These are phyloP conservation scores for Misgurnus anguillicaudatus DNA, from an alignment of 2,113 vertebrate genomes.

Conservation along the genomic window DNA sequence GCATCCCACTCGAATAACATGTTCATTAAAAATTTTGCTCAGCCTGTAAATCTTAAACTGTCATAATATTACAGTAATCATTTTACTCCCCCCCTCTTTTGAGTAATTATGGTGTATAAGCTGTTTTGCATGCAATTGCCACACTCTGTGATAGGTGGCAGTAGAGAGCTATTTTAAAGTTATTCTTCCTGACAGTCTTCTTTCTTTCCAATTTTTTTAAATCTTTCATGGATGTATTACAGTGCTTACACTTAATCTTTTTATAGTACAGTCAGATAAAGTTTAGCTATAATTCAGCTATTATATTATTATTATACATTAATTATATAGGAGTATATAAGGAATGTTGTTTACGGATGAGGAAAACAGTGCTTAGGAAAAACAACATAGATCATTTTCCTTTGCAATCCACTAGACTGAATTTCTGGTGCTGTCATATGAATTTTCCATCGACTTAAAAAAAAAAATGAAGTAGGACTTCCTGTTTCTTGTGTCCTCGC, in stretches of 20 bases:
- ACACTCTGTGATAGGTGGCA: constrained; percentile 63
- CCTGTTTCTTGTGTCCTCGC: constrained; percentile 19
- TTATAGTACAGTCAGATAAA: constrained; percentile 12
- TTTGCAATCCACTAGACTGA: neutral
- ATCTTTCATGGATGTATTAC: constrained; percentile 31
- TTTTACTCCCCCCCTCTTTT: constrained; percentile 7
- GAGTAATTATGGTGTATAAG: neutral
- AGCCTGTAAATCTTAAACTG: constrained; percentile 26
- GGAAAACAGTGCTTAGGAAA: neutral
- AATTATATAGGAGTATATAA: neutral
- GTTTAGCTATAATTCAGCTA: constrained; percentile 11
- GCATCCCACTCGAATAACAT: neutral
- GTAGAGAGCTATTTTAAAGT: constrained; percentile 61
- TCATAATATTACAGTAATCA: constrained; percentile 21
- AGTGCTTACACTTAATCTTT: constrained; percentile 36
- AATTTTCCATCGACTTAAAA: neutral
- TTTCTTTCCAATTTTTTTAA: constrained; percentile 13
- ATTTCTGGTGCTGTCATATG: neutral
- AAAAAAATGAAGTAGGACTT: constrained; percentile 44
- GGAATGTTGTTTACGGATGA: neutral
- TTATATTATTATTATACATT: no score
- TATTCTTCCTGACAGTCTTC: constrained; percentile 1
- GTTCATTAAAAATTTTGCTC: neutral
- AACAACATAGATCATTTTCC: constrained; percentile 2
- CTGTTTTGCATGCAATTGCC: constrained; percentile 23